Percentiles rank a stretch among this genome's conserved stretches.
These are phyloP conservation scores for Frieseomelitta varia DNA, from an alignment of 1,140 invertebrate species.

Conservation along the genomic window DNA sequence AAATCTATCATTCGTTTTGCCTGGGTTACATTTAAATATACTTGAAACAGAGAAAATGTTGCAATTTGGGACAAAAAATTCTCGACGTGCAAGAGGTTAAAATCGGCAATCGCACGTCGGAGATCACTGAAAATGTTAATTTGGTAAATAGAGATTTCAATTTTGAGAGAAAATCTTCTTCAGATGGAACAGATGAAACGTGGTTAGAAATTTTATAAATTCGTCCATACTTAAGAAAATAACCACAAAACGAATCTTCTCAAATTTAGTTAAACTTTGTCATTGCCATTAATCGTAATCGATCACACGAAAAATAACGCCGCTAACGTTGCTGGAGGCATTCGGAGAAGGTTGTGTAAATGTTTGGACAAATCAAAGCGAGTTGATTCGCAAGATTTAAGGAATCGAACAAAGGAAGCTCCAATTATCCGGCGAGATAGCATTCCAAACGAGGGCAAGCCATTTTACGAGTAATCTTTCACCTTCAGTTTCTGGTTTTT, in stretches of 20 bases:
- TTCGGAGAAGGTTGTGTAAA: background rate
- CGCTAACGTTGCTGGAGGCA: background rate
- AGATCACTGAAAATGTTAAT: background rate
- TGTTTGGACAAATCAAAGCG: background rate
- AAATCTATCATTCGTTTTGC: too few relatives aligned
- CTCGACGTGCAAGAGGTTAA: too few relatives aligned
- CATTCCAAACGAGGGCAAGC: too few relatives aligned
- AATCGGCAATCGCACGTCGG: background rate
- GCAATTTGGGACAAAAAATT: too few relatives aligned
- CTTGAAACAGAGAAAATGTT: too few relatives aligned
- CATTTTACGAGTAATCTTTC: too few relatives aligned
- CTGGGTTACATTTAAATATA: too few relatives aligned
- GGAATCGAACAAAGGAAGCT: background rate
- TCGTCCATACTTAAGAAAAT: background rate
- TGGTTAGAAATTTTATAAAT: background rate
- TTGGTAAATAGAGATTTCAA: background rate
- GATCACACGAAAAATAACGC: background rate
- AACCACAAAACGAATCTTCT: background rate
- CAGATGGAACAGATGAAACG: background rate
- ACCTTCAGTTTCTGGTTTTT: background rate
- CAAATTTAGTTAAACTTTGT: too few relatives aligned
- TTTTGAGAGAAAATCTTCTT: background rate
- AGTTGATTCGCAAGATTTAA: background rate
- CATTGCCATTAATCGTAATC: background rate
- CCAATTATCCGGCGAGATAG: background rate